Evolutionary conservation across 1,140 invertebrate species (phyloP), one percentile per base, ranked within the genome.

Genomic region (Temnothorax nylanderi): DNA sequence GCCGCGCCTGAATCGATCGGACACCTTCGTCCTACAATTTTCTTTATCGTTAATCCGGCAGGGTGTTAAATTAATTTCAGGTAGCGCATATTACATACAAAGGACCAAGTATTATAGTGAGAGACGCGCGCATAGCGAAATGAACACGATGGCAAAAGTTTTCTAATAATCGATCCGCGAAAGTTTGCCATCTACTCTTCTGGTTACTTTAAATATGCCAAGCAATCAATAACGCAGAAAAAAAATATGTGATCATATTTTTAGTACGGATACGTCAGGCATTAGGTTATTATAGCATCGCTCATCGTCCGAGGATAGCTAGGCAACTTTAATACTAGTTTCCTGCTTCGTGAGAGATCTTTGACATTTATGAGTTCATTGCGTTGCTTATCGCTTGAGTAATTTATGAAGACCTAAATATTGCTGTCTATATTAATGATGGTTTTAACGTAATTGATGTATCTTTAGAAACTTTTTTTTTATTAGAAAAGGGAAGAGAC

Each of bases 11-110:
- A 81, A 90, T 90, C 88, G 86, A 90, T 90, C 47, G 74, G 49
- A 67, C 62, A 44, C 34, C 41, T 71, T 11, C 60, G 51, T 26
- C 64, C 67, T 62, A 76, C 80, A 56, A 75, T 90, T 84, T 84
- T 84, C 75, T 89, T 87, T 69, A 34, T 13, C 51, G 18, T 71
- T 47, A 54, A 58, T 77, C 67, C 77, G 47, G 72, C 26, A 47
- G 47, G 18, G 5, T 77, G 78, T 85, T 62, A 84, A 72, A 90
- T 89, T 84, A 90, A 89, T 87, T 90, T 89, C 51, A 21, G 16
- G 2, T 26, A 41, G 51, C 54, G 67, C 16, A 47, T 47, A 74
- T 47, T 47, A 37, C 34, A 11, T 51, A 58, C n/a, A 75, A 49
- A 47, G 44, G 5, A 41, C 10, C 49, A 51, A 49, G 47, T 75